Base-by-base conservation (phyloP, 2,113 vertebrate genomes). In the Triplophysa siluroides region DNA sequence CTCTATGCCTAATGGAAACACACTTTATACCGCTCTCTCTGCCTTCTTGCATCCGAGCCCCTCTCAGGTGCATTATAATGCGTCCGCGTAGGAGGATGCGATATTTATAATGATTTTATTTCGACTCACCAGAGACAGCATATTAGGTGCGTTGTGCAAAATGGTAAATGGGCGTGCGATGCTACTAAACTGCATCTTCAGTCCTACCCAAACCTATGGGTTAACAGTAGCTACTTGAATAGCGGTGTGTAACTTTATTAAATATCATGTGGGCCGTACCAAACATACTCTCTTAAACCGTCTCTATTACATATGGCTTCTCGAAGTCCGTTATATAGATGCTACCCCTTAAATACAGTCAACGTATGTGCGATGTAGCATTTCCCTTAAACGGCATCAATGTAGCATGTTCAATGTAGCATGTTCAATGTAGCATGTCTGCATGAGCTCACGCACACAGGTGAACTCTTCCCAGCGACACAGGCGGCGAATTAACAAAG, bases 1-100 rank as follows among this genome's bases (percentile, higher is more conserved):
- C 61, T 76, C 29, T 24, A 76, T 52, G 24, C 24, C 19, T 77
- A 77, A 54, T 77, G 62, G 43, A 64, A 77, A 19, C 43, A 14
- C 75, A 21, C 18, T 65, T 77, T 54, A 52, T 13, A 19, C 45
- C 0, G 0, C 26, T 29, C 11, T 16, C 45, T 33, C 13, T 5
- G 23, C 19, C 52, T 41, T 60, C 45, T 38, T 16, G 33, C 33
- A 38, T 38, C 33, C 33, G 33, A 38, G 33, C 11, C 61, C 5
- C 62, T 54, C 45, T 38, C 19, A 52, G 43, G 24, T 23, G 45
- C 45, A 18, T 61, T 74, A 23, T 21, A 2, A 61, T 12, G 4
- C 19, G 4, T 76, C 29, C 26, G 60, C 3, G 29, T 74, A 52
- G 60, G 74, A 65, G 74, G 41, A 50, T 43, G 19, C 50, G 24